Evolutionary conservation across 2,888 invertebrate genomes (phyloP).

Genomic region (Lottia scabra): DNA sequence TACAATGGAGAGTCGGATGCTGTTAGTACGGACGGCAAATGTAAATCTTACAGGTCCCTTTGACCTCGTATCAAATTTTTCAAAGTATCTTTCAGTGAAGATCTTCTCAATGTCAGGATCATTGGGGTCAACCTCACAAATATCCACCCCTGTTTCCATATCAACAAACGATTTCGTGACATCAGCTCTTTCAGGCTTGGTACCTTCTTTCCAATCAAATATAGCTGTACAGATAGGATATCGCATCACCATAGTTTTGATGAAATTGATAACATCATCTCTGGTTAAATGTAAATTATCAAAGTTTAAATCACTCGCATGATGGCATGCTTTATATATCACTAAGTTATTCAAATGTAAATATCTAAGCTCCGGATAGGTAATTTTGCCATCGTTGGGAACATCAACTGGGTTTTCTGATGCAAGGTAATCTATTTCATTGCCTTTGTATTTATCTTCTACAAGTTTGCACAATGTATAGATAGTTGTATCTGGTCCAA

Average conservation of each 20-base stretch:
- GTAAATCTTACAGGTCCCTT: background rate
- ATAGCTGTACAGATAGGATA: background rate
- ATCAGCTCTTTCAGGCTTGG: background rate
- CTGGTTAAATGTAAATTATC: background rate
- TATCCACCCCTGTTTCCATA: background rate
- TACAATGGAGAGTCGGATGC: background rate
- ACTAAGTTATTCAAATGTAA: background rate
- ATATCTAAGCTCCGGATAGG: background rate
- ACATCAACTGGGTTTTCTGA: background rate
- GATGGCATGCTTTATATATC: background rate
- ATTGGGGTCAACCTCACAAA: background rate
- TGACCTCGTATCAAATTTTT: background rate
- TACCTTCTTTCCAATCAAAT: background rate
- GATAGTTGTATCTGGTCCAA: conserved; percentile 21
- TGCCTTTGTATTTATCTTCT: background rate
- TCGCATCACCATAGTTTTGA: background rate
- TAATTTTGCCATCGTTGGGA: background rate
- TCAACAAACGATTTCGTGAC: background rate
- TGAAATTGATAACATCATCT: background rate
- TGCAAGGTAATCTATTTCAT: background rate
- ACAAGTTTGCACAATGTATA: conserved; percentile 22
- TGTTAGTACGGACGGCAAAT: background rate
- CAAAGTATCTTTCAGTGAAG: background rate
- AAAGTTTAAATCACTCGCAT: background rate
- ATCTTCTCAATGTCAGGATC: background rate